Evolutionary conservation across 2,113 vertebrate genomes (phyloP).

Genomic region (Eclectus roratus): DNA sequence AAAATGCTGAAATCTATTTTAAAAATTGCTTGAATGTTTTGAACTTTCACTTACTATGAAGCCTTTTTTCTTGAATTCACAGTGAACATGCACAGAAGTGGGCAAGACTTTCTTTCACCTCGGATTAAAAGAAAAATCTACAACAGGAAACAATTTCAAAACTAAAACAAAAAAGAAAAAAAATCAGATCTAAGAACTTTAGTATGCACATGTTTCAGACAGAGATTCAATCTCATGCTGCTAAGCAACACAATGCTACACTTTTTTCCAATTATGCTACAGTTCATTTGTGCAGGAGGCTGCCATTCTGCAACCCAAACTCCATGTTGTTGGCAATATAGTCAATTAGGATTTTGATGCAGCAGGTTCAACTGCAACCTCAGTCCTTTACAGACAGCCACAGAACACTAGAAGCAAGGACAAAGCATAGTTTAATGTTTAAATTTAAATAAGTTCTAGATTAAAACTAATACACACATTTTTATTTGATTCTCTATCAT

Average conservation of each 20-base stretch:
- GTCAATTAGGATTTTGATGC: neutral
- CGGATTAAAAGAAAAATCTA: neutral
- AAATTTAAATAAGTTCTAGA: neutral
- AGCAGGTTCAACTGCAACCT: neutral
- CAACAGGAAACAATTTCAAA: neutral
- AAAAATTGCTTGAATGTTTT: neutral
- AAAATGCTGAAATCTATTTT: neutral
- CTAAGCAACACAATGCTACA: neutral
- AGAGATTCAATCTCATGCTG: neutral
- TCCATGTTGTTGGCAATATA: fast-evolving
- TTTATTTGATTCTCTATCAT: neutral
- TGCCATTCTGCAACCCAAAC: neutral
- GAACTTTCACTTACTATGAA: neutral
- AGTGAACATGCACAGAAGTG: neutral
- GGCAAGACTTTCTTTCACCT: neutral
- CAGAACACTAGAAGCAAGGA: neutral
- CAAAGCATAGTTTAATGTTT: neutral
- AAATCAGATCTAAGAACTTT: neutral
- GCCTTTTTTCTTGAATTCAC: neutral
- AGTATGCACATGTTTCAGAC: neutral
- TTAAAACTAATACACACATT: neutral
- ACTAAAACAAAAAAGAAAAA: neutral
- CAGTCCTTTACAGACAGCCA: neutral
- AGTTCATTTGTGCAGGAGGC: neutral
- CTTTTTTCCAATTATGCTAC: neutral